A percentile compares a stretch with the other conserved stretches of the same genome.
These are phyloP conservation scores for Albula goreensis DNA, from an alignment of 2,113 vertebrate species.

Conservation along the genomic window DNA sequence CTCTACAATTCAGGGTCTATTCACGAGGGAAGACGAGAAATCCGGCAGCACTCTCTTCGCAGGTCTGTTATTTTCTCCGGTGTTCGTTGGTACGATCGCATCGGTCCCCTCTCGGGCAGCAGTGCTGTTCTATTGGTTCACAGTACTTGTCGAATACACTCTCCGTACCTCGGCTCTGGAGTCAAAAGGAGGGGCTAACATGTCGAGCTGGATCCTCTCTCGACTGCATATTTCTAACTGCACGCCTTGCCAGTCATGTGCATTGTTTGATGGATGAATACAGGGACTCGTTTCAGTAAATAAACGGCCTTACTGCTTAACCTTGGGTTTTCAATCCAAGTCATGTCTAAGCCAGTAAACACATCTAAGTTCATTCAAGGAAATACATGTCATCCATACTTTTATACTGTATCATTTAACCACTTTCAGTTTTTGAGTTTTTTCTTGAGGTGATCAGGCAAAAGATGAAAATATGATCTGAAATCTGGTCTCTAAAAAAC, in stretches of 20 bases:
- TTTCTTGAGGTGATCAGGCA: too few relatives aligned
- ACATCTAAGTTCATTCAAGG: not conserved
- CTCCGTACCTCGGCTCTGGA: slow-evolving; percentile 34
- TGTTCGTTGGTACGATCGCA: slow-evolving; percentile 37
- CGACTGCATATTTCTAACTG: not conserved
- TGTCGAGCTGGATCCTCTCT: not conserved
- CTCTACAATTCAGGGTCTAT: slow-evolving; percentile 47
- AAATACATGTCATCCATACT: not conserved
- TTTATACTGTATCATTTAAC: too few relatives aligned
- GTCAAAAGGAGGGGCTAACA: slow-evolving; percentile 60
- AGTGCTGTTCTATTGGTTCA: slow-evolving; percentile 63
- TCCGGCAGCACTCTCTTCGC: slow-evolving; percentile 37
- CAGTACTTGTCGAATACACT: slow-evolving; percentile 40
- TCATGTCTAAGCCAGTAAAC: not conserved
- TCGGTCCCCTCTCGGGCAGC: slow-evolving; percentile 59
- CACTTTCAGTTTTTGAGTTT: too few relatives aligned
- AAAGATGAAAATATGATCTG: too few relatives aligned
- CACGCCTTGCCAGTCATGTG: not conserved
- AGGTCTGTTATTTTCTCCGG: slow-evolving; percentile 44
- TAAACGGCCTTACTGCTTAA: not conserved
- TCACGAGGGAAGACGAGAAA: slow-evolving; percentile 36
- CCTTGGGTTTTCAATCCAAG: not conserved
- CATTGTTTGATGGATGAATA: slow-evolving; percentile 6
- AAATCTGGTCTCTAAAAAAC: too few relatives aligned
- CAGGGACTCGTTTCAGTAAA: not conserved